A percentile compares a stretch with the other conserved stretches of the same genome.
phyloP scores from a whole-genome alignment of 2,113 vertebrate species.

The Cinclus mexicanus region DNA sequence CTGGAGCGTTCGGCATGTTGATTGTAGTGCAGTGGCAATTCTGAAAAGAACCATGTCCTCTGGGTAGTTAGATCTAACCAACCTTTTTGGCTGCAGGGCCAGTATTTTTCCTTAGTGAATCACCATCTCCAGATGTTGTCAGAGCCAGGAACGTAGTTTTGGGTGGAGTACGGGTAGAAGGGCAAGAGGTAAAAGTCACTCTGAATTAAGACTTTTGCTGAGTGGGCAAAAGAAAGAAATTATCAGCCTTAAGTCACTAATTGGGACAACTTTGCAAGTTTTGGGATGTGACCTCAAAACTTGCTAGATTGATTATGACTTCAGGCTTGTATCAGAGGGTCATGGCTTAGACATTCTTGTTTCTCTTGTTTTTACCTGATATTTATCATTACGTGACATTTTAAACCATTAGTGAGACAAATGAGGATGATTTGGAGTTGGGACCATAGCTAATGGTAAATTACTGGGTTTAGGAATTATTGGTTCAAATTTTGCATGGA shows the following conservation, averaged over 20 bases:
- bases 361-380: background rate
- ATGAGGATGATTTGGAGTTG: background rate
- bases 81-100: background rate
- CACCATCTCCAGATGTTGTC: background rate
- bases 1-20: accelerated
- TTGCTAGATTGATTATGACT: background rate
- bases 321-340: background rate
- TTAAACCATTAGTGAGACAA: background rate
- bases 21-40: accelerated
- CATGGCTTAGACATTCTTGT: background rate
- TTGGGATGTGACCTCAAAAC: background rate
- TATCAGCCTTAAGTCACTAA: background rate
- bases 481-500: background rate
- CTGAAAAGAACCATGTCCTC: background rate
- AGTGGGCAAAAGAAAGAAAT: background rate
- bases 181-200: background rate
- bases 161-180: background rate
- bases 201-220: background rate
- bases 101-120: slow-evolving; percentile 24
- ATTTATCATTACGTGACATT: slow-evolving; percentile 1
- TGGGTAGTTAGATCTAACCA: background rate
- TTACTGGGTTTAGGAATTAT: background rate
- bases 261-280: background rate
- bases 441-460: background rate
- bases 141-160: background rate